Conservation (phyloP, 2,888 invertebrate species). For the Stratiomys singularior region DNA sequence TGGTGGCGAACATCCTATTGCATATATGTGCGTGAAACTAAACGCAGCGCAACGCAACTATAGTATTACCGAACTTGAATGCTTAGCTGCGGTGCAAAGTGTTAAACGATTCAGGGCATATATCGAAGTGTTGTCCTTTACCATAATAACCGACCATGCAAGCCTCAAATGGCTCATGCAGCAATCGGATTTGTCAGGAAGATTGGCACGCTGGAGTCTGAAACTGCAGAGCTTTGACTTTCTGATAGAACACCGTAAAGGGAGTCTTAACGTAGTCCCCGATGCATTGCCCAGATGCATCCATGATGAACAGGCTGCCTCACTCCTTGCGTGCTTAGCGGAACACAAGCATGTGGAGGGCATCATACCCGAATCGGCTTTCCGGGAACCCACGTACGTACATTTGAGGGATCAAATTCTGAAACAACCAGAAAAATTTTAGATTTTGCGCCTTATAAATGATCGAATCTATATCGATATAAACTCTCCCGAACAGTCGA, state of each 20-base stretch:
- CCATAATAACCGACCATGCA: constrained; percentile 44
- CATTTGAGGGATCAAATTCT: neutral
- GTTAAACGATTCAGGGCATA: neutral
- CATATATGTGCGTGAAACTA: constrained; percentile 43
- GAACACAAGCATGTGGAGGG: neutral
- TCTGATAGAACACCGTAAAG: constrained; percentile 33
- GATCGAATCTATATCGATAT: too few species aligned
- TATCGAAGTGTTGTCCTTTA: constrained; percentile 30
- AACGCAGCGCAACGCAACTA: constrained; percentile 45
- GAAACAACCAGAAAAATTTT: neutral
- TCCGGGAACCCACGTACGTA: neutral
- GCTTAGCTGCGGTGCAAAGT: constrained; percentile 47
- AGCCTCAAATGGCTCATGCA: constrained; percentile 40
- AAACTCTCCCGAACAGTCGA: too few species aligned
- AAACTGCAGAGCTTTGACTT: neutral
- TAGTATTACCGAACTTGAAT: constrained; percentile 51
- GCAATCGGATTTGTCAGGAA: neutral
- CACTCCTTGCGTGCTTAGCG: neutral
- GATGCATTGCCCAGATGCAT: constrained; percentile 33
- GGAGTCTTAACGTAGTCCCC: constrained; percentile 43
- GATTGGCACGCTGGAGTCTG: neutral
- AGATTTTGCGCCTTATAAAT: neutral
- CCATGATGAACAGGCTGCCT: neutral
- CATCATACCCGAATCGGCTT: neutral
- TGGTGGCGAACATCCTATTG: neutral